Evolutionary conservation across 2,113 vertebrate species (phyloP).

Genomic region (Podocnemis expansa): DNA sequence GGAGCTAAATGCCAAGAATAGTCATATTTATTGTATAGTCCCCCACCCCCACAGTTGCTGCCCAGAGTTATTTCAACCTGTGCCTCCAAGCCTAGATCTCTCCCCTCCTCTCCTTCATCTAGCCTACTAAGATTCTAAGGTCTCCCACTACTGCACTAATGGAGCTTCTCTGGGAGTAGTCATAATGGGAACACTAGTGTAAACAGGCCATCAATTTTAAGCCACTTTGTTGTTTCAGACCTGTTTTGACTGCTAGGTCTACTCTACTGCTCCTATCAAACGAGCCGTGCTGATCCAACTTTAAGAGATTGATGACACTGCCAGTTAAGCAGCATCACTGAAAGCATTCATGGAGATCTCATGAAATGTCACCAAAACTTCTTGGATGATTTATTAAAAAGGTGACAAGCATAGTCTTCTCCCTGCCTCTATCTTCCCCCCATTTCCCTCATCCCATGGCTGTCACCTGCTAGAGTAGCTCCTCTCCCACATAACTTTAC

Average conservation of each 20-base stretch:
- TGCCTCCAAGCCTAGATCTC: background rate
- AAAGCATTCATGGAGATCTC: background rate
- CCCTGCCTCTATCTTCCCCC: no score
- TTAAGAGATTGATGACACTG: background rate
- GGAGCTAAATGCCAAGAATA: background rate
- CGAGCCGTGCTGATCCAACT: background rate
- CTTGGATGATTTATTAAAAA: background rate
- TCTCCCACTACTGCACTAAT: background rate
- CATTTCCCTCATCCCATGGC: background rate
- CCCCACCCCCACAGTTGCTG: background rate
- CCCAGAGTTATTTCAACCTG: background rate
- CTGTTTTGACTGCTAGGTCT: background rate
- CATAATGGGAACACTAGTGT: background rate
- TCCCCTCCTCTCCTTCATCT: background rate
- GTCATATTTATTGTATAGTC: background rate
- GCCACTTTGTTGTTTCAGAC: background rate
- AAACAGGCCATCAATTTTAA: fast-evolving
- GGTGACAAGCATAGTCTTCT: background rate
- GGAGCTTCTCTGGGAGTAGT: background rate
- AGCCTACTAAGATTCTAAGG: background rate
- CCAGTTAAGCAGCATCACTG: background rate
- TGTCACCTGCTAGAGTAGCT: background rate
- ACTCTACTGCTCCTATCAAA: background rate
- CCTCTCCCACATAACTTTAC: background rate
- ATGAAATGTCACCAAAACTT: background rate